These are phyloP conservation scores for Crotophaga sulcirostris DNA, from an alignment of 2,113 vertebrate genomes.

Conservation along the genomic window DNA sequence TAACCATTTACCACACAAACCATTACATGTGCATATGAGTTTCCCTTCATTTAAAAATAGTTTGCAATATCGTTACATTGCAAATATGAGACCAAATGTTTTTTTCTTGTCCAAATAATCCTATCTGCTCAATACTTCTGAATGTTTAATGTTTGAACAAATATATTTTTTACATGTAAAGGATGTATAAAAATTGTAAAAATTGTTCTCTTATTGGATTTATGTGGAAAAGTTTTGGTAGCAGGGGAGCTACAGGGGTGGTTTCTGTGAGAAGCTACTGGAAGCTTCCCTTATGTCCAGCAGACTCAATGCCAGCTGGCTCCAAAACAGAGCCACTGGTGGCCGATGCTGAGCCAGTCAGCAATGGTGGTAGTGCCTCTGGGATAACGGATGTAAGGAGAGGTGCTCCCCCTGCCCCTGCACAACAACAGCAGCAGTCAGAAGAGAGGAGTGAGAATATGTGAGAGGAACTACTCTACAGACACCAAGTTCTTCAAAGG, in stretches of 20 bases:
- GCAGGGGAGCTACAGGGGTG: neutral
- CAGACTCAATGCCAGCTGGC: neutral
- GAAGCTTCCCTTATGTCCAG: neutral
- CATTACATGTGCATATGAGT: neutral
- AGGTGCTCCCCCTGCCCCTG: too few relatives aligned
- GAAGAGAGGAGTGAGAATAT: neutral
- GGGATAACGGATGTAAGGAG: neutral
- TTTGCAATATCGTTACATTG: neutral
- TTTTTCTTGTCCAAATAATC: neutral
- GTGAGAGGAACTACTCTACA: neutral
- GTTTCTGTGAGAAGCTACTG: neutral
- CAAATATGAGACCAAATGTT: neutral
- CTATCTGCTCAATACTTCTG: neutral
- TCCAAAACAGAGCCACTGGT: neutral
- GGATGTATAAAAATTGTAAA: neutral
- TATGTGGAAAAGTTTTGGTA: neutral
- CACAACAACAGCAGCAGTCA: neutral
- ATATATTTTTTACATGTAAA: neutral
- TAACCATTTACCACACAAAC: neutral
- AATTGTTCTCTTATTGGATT: neutral
- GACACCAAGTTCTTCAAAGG: too few relatives aligned
- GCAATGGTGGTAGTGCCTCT: too few relatives aligned
- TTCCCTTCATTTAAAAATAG: neutral
- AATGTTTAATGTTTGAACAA: neutral
- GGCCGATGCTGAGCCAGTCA: neutral